Conservation (phyloP, 2,888 invertebrate species). For the Eupithecia inturbata region DNA sequence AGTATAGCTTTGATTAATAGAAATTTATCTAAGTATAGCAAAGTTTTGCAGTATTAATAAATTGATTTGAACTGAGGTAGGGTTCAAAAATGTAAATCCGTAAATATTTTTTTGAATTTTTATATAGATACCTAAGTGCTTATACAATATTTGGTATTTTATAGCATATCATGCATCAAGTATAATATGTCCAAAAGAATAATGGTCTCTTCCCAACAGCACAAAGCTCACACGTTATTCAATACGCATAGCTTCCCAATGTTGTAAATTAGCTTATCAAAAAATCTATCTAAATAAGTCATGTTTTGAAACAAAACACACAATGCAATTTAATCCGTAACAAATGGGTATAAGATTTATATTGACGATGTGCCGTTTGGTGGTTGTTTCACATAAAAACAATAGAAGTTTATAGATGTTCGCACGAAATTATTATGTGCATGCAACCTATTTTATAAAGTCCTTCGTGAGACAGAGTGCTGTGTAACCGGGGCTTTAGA, state of each 20-base stretch:
- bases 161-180: background rate
- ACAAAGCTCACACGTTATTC: conserved; percentile 42
- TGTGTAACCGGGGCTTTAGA: conserved; percentile 13
- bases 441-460: conserved; percentile 41
- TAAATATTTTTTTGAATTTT: too few species aligned
- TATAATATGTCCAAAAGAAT: background rate
- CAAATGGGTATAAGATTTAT: conserved; percentile 26
- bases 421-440: conserved; percentile 43
- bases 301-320: conserved; percentile 39
- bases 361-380: conserved; percentile 19
- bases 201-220: conserved; percentile 34
- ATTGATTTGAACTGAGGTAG: too few species aligned
- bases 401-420: conserved; percentile 39
- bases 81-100: too few species aligned
- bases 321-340: conserved; percentile 36
- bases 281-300: conserved; percentile 43
- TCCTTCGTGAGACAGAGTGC: conserved; percentile 42
- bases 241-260: conserved; percentile 40
- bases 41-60: too few species aligned
- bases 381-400: conserved; percentile 42
- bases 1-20: too few species aligned
- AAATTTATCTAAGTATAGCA: too few species aligned
- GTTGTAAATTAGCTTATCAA: conserved; percentile 43
- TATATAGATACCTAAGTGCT: too few species aligned
- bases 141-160: too few species aligned